A percentile compares a stretch with the other conserved stretches of the same genome.
Conservation (phyloP, 2,113 vertebrate species). For the Silurus asotus region DNA sequence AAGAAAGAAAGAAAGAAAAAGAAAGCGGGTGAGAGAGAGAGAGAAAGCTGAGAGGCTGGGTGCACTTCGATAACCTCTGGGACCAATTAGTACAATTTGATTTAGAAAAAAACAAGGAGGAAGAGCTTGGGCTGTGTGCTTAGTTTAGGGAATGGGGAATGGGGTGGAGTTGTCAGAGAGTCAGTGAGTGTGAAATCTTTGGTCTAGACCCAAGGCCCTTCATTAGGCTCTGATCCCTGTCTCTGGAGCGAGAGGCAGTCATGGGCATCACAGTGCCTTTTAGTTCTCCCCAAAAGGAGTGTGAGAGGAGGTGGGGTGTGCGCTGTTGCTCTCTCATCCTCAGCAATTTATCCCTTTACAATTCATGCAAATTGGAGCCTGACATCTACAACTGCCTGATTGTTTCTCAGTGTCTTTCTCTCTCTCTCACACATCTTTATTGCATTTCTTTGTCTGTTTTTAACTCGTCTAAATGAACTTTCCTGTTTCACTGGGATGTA, state of each 20-base stretch:
- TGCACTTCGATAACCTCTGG: conserved; percentile 76
- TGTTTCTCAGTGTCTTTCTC: conserved; percentile 54
- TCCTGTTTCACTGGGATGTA: not conserved
- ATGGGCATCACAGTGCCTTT: conserved; percentile 69
- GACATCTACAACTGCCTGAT: conserved; percentile 74
- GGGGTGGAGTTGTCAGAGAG: conserved; percentile 65
- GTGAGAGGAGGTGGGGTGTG: conserved; percentile 58
- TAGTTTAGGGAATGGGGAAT: conserved; percentile 37
- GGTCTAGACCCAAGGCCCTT: conserved; percentile 68
- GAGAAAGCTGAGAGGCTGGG: conserved; percentile 58
- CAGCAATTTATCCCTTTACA: conserved; percentile 74
- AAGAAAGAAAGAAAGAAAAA: conserved; percentile 30
- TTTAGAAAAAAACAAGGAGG: conserved; percentile 50
- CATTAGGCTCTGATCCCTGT: conserved; percentile 78
- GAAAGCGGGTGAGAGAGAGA: conserved; percentile 15
- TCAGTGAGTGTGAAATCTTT: conserved; percentile 76
- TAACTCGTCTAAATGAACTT: conserved; percentile 45
- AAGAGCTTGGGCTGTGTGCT: conserved; percentile 37
- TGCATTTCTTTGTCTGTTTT: conserved; percentile 56
- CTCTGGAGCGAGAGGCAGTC: conserved; percentile 70
- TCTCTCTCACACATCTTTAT: conserved; percentile 69
- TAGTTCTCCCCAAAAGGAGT: conserved; percentile 56
- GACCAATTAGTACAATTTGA: conserved; percentile 80
- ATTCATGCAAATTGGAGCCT: conserved; percentile 74
- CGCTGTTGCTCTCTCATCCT: conserved; percentile 62